These are phyloP conservation scores for Zosterops hypoxanthus DNA, from an alignment of 2,113 vertebrate genomes.

Conservation along the genomic window DNA sequence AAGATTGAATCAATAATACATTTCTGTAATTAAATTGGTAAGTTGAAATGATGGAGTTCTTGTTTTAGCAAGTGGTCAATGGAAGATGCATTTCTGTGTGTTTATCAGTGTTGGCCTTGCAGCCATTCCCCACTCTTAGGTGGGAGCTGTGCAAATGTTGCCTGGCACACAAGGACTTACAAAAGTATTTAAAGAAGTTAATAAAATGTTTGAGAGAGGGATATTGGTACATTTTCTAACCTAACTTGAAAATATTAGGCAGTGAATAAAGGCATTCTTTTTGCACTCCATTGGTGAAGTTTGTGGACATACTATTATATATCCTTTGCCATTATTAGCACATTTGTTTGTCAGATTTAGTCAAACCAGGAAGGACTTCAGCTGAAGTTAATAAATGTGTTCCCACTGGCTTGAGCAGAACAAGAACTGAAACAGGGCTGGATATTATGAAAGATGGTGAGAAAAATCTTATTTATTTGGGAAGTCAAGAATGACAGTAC, in stretches of 20 bases:
- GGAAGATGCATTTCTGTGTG: not conserved
- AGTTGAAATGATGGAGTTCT: not conserved
- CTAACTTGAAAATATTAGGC: not conserved
- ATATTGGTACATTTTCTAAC: not conserved
- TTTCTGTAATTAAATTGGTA: constrained; percentile 12
- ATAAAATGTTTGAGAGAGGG: not conserved
- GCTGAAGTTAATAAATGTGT: not conserved
- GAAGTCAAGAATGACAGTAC: not conserved
- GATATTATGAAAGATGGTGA: not conserved
- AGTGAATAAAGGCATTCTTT: not conserved
- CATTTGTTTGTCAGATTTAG: not conserved
- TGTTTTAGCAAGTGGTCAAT: not conserved
- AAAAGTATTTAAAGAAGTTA: not conserved
- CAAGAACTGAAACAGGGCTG: not conserved
- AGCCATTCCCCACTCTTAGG: not conserved
- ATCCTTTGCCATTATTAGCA: not conserved
- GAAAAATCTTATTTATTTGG: not conserved
- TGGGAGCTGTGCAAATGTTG: not conserved
- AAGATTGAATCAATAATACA: constrained; percentile 16
- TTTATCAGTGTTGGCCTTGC: not conserved
- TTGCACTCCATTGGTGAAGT: not conserved
- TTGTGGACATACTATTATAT: not conserved
- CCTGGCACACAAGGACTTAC: not conserved
- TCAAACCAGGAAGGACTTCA: not conserved
- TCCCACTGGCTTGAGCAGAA: not conserved